Conservation (phyloP, 2,888 invertebrate species). For the Therioaphis trifolii region DNA sequence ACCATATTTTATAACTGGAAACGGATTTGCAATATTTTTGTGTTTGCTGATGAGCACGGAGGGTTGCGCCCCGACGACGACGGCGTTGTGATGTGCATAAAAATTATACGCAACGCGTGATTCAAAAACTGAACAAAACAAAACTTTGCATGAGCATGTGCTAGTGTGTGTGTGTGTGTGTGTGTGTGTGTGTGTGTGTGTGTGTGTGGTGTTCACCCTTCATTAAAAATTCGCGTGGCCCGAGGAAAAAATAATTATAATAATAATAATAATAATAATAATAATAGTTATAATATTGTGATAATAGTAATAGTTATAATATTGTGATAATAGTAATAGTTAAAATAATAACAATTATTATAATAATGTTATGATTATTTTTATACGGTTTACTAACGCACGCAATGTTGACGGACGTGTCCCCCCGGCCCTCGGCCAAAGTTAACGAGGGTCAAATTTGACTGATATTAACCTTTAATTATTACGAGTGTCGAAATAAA, state of each 20-base stretch:
- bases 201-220: neutral
- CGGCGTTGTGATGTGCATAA: constrained; percentile 36
- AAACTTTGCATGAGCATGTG: neutral
- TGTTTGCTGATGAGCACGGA: neutral
- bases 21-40: constrained; percentile 44
- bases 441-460: constrained; percentile 9
- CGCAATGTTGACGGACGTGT: neutral
- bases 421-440: neutral
- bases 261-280: neutral
- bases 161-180: neutral
- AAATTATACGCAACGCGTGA: neutral
- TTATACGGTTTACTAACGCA: constrained; percentile 26
- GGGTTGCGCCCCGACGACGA: neutral
- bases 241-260: neutral
- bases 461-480: constrained; percentile 29
- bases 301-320: neutral
- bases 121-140: constrained; percentile 4
- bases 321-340: neutral
- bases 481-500: neutral
- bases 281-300: neutral
- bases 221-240: neutral
- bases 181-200: too few relatives aligned
- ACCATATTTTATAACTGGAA: constrained; percentile 26
- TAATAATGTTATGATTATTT: neutral
- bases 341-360: neutral